Percentiles rank a stretch among this genome's conserved stretches.
Evolutionary conservation across 2,113 vertebrate species (phyloP).

Genomic region (Rhombomys opimus): DNA sequence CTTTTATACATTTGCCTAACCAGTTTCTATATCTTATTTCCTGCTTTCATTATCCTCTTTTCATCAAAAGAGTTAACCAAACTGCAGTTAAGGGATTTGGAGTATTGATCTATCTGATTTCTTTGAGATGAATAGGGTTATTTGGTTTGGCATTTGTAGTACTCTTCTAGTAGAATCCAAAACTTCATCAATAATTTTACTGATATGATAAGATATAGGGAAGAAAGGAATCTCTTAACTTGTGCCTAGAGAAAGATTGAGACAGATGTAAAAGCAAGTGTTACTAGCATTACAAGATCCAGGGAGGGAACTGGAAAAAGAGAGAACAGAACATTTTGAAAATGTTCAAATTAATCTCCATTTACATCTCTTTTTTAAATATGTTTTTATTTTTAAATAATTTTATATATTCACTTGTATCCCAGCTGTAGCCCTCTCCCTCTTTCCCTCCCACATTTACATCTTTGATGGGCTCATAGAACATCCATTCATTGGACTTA

Average conservation of each 20-base stretch:
- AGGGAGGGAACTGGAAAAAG: neutral
- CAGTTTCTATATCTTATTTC: neutral
- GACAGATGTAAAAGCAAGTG: neutral
- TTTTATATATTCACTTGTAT: no score
- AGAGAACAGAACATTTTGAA: neutral
- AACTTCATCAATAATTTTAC: neutral
- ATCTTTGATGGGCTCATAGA: neutral
- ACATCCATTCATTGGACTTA: no score
- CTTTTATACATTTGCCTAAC: neutral
- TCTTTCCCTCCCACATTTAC: no score
- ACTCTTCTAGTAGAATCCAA: neutral
- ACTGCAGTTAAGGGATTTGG: neutral
- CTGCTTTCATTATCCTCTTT: neutral
- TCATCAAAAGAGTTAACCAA: neutral
- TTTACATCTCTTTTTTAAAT: neutral
- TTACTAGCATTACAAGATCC: neutral
- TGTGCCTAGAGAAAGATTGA: neutral
- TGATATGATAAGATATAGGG: neutral
- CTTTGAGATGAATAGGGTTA: neutral
- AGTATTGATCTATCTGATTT: neutral
- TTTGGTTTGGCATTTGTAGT: neutral
- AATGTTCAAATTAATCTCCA: neutral
- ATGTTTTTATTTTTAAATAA: no score
- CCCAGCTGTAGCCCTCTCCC: no score
- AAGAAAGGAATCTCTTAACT: neutral